A percentile compares a stretch with the other conserved stretches of the same genome.
These are phyloP conservation scores for Oncorhynchus kisutch DNA, from an alignment of 2,113 vertebrate species.

Conservation along the genomic window DNA sequence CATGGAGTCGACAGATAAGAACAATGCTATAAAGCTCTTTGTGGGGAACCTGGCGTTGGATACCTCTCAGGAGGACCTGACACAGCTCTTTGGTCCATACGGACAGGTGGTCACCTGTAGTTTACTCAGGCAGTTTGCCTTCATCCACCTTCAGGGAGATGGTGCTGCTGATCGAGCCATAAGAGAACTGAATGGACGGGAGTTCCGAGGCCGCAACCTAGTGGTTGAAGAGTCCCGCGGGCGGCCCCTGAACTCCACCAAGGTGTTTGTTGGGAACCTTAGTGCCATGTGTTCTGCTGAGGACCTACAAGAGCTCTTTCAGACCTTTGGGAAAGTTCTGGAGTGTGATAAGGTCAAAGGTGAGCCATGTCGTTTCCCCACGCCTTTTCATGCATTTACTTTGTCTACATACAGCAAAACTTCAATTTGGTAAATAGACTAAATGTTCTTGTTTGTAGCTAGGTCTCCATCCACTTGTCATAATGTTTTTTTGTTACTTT, in stretches of 20 bases:
- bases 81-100: constrained; percentile 82
- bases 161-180: constrained; percentile 85
- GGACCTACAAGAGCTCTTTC: constrained; percentile 88
- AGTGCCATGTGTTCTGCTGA: constrained; percentile 87
- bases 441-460: too few species aligned
- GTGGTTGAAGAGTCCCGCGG: constrained; percentile 91
- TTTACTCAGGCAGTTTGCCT: constrained; percentile 91
- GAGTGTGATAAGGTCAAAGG: constrained; percentile 98
- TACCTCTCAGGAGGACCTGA: constrained; percentile 86
- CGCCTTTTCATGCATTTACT: neutral
- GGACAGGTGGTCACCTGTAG: constrained; percentile 89
- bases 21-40: constrained; percentile 85
- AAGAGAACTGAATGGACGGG: constrained; percentile 85
- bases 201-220: constrained; percentile 85
- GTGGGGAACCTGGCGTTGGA: constrained; percentile 92
- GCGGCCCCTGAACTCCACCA: constrained; percentile 88
- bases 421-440: too few species aligned
- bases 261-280: constrained; percentile 95
- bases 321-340: constrained; percentile 90
- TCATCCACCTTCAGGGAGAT: constrained; percentile 87
- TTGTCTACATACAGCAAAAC: neutral
- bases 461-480: too few species aligned
- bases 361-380: constrained; percentile 47
- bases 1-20: constrained; percentile 63
- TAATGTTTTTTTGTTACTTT: too few species aligned